Conservation (phyloP, 2,113 vertebrate genomes). For the Ranitomeya imitator region DNA sequence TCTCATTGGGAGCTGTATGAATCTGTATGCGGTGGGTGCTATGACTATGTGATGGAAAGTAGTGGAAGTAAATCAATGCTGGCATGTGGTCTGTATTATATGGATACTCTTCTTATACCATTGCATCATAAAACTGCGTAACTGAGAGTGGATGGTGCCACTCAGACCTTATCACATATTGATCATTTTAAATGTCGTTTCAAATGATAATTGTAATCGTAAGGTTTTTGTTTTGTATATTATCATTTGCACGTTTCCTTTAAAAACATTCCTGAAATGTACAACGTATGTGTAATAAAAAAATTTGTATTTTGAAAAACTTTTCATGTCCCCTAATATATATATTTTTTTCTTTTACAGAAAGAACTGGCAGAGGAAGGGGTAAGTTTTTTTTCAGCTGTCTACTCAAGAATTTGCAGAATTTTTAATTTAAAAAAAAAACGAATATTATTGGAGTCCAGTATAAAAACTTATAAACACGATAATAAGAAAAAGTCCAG, state of each 20-base stretch:
- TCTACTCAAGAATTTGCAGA: not conserved
- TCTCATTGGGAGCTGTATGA: not conserved
- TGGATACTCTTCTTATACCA: no score
- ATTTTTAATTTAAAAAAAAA: not conserved
- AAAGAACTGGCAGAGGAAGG: conserved; percentile 79
- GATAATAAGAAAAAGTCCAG: not conserved
- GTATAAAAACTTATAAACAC: not conserved
- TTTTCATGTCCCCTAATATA: not conserved
- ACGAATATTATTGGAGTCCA: not conserved
- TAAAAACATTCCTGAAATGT: no score
- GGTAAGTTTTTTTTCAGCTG: conserved; percentile 69
- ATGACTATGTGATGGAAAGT: not conserved
- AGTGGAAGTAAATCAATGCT: not conserved
- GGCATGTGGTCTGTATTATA: no score
- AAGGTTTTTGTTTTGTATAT: no score
- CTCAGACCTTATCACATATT: not conserved
- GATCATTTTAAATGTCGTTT: not conserved
- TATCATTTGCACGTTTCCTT: no score
- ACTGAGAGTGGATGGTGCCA: no score
- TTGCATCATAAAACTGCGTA: no score
- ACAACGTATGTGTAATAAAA: not conserved
- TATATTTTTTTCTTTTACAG: conserved; percentile 71
- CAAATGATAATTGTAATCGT: no score
- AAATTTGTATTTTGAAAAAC: not conserved
- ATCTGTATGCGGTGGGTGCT: not conserved